A percentile compares a stretch with the other conserved stretches of the same genome.
These are phyloP conservation scores for Podabrus alpinus DNA, from an alignment of 2,888 invertebrate species.

Conservation along the genomic window DNA sequence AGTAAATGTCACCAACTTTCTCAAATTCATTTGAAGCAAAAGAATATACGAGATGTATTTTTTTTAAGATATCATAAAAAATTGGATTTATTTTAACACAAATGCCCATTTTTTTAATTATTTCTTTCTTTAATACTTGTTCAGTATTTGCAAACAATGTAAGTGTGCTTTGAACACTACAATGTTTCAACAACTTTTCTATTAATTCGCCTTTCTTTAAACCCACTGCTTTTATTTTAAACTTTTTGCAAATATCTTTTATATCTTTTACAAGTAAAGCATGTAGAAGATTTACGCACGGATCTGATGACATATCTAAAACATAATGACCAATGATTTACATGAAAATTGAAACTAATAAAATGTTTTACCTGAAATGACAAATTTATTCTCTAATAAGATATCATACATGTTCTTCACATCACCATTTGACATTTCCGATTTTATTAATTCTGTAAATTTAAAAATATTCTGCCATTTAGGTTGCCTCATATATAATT, in stretches of 20 bases:
- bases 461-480: slow-evolving; percentile 37
- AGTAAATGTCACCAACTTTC: slow-evolving; percentile 38
- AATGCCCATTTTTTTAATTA: slow-evolving; percentile 40
- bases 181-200: slow-evolving; percentile 34
- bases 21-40: slow-evolving; percentile 40
- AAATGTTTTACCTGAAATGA: slow-evolving; percentile 34
- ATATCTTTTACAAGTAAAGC: slow-evolving; percentile 28
- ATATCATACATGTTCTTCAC: slow-evolving; percentile 34
- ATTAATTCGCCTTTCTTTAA: slow-evolving; percentile 33
- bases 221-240: slow-evolving; percentile 25
- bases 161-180: slow-evolving; percentile 41
- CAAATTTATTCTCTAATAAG: slow-evolving; percentile 36
- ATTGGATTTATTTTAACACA: slow-evolving; percentile 40
- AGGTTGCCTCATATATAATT: slow-evolving; percentile 23
- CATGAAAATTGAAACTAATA: no score
- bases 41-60: slow-evolving; percentile 43
- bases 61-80: slow-evolving; percentile 38
- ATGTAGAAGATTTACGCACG: slow-evolving; percentile 27
- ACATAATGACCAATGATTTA: not conserved
- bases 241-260: slow-evolving; percentile 30
- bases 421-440: slow-evolving; percentile 33
- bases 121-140: slow-evolving; percentile 39
- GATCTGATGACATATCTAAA: slow-evolving; percentile 35
- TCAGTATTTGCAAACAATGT: slow-evolving; percentile 38
- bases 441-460: slow-evolving; percentile 23